Base-by-base conservation (phyloP, 2,797 vertebrate species). In the Sebastes kiyomatsui region DNA sequence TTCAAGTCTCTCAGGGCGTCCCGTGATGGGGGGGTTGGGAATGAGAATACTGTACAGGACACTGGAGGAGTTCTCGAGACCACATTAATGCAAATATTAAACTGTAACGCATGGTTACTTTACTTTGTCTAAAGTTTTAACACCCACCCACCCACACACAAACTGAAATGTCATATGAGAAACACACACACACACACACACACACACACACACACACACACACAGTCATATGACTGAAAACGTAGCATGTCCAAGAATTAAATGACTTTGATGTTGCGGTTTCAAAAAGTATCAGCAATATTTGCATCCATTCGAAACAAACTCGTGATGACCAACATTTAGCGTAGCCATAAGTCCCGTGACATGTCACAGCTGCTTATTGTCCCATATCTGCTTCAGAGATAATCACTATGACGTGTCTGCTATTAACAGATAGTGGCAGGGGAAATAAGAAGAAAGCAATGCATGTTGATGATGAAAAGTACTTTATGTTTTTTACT, bases 41-140 rank as follows among this genome's bases (percentile, higher is more conserved):
- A 81, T 79, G 25, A 70, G 42, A 73, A 42, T 38, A 62, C 56
- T 77, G 60, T 59, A 35, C 55, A 65, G 49, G 62, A 65, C 68
- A 61, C 35, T 60, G 61, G 20, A 79, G 58, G 68, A 68, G 46
- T 66, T 83, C 38, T 80, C 4, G 3, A 81, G 69, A 88, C 56
- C 80, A 87, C 84, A 79, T 84, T 80, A 85, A 89, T 88, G 81
- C 87, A 91, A 93, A 92, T 89, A 72, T 86, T 67, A 86, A 88
- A 79, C 74, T 92, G 92, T 92, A 92, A 94, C 75, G 89, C 92
- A 89, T 94, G 90, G 79, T 75, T 88, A 86, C 83, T 83, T 90
- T 76, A 82, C 82, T 85, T 83, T 79, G 77, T 88, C 38, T 75
- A 78, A 71, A 75, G 67, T 52, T 65, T 86, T 49, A 67, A 79